Evolutionary conservation across 2,797 vertebrate genomes (phyloP).

Genomic region (Sebastes hubbsi): DNA sequence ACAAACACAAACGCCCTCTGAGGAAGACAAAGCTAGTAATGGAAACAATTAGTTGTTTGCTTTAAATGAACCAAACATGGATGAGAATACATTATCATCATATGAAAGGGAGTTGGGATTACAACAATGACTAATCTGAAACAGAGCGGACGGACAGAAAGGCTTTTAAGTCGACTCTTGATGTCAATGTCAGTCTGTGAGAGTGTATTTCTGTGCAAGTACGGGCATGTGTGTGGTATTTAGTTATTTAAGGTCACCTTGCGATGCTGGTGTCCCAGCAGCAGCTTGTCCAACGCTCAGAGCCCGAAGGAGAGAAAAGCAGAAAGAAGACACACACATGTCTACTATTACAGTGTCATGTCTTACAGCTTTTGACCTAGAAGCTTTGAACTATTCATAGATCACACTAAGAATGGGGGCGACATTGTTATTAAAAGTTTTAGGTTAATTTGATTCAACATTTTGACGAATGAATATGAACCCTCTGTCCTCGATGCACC

Average conservation of each 20-base stretch:
- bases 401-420: constrained; percentile 20
- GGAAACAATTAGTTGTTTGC: background rate
- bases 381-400: constrained; percentile 51
- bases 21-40: background rate
- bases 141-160: background rate
- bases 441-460: constrained; percentile 34
- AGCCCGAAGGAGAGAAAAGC: constrained; percentile 56
- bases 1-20: background rate
- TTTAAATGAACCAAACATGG: background rate
- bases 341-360: constrained; percentile 16
- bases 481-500: background rate
- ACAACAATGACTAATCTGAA: background rate
- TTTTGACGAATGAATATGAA: constrained; percentile 22
- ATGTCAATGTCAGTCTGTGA: background rate
- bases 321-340: background rate
- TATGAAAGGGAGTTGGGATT: background rate
- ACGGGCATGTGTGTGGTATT: constrained; percentile 10
- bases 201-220: background rate
- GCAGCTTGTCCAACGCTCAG: constrained; percentile 57
- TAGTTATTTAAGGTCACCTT: constrained; percentile 77
- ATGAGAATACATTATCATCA: background rate
- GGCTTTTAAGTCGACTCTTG: background rate
- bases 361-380: constrained; percentile 42
- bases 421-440: constrained; percentile 31
- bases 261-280: constrained; percentile 70